Base-by-base conservation (phyloP, 2,113 vertebrate genomes). In the Poeciliopsis turrubarensis region DNA sequence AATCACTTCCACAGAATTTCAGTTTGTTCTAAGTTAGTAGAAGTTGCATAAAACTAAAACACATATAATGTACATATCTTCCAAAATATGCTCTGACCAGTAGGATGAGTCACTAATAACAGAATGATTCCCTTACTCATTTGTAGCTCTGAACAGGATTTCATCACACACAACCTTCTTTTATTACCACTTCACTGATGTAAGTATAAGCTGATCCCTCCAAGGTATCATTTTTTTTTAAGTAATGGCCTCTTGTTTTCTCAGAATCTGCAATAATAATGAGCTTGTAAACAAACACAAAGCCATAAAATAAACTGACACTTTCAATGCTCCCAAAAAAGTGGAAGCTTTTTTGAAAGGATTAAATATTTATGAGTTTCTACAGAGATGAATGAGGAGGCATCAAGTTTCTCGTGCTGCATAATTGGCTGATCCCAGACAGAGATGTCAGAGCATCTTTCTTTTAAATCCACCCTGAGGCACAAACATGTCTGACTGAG, bases 351-450 rank as follows among this genome's bases (percentile, higher is more conserved):
- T n/a, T n/a, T n/a, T n/a, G n/a, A 27, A 34, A 44, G 70, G 39
- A 88, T 92, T 44, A 91, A 90, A 88, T 88, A 89, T 91, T 86
- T 80, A 10, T n/a, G 25, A 34, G 68, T 86, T 89, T 84, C 73
- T 78, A 69, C 79, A 75, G 83, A 22, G 77, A 78, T 61, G 63
- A 72, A 80, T 78, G 37, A 77, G 22, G 7, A 65, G 27, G 74
- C 65, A 82, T 82, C 80, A 31, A 0, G 72, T 72, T 81, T 66
- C 76, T 71, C 47, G 5, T 41, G 71, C 41, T 2, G 41, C 69
- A 66, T 65, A 54, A 34, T 3, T 37, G 65, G n/a, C 39, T 4
- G 41, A 78, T 54, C 0, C 39, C 37, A 72, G 60, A 57, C 68
- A 51, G 65, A 34, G 41, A 65, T 57, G 72, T 70, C 71, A 51